Base-by-base conservation (phyloP, 2,888 invertebrate genomes). In the Alloplasta piceator region DNA sequence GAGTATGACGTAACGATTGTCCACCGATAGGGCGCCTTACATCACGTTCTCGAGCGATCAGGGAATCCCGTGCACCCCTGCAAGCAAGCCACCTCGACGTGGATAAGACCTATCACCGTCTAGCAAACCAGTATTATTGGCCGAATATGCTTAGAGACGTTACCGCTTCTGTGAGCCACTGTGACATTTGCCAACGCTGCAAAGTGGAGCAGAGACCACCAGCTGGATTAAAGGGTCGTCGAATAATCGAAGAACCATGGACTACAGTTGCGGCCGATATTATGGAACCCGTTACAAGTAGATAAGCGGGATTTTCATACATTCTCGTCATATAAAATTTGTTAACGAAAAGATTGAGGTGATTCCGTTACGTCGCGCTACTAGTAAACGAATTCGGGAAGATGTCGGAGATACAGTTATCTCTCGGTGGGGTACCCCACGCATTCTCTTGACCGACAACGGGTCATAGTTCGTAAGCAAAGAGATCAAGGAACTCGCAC, bases 321-420 rank as follows among this genome's bases (percentile, higher is more conserved):
- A 10, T 70, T 14, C 55, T 76, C 2, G 68, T 76, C 0, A 36
- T 70, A 7, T 56, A 76, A 14, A 52, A 70, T 14, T 16, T 76
- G 10, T 76, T 60, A n/a, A 82, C 83, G 0, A 83, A 83, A 41
- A 80, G 73, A 66, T 84, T 0, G 82, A 86, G n/a, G 43, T 83
- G 0, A 26, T 67, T 5, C 80, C 84, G 0, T 38, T 86, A 0
- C 60, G 78, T 1, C 68, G 56, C 14, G 85, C 85, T 1, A 85
- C 78, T 6, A 82, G 83, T 0, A 66, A 58, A 9, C 10, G n/a
- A 0, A 79, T 84, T 1, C 10, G 38, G 0, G 48, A 50, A 1
- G 71, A 61, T 6, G 39, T 85, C 6, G 73, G 77, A 5, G 48
- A 81, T 0, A 6, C 61, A 0, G 72, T 85, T 0, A 26, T 82